Evolutionary conservation across 2,113 vertebrate genomes (phyloP).

Genomic region (Nesoenas mayeri): DNA sequence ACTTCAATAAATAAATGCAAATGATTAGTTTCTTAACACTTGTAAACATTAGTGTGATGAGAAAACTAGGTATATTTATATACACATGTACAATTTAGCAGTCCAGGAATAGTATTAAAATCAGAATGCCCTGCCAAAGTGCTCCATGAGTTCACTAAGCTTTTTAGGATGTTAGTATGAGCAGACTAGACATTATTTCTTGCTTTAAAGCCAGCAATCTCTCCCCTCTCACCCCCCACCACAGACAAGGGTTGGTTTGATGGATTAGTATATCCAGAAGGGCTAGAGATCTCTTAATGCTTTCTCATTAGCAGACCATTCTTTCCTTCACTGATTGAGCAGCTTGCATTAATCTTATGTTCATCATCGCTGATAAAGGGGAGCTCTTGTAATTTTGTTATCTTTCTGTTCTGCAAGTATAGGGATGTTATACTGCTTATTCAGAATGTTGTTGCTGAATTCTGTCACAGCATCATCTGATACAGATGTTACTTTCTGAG

Average conservation of each 20-base stretch:
- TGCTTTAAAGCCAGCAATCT: background rate
- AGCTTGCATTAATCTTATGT: conserved; percentile 22
- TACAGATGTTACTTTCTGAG: background rate
- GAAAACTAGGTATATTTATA: background rate
- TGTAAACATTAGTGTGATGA: background rate
- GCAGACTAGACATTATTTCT: background rate
- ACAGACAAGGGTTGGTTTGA: background rate
- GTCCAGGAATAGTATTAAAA: background rate
- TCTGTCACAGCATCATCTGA: background rate
- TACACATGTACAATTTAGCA: too few relatives aligned
- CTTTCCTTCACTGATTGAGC: background rate
- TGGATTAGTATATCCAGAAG: conserved; percentile 11
- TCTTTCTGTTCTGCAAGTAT: background rate
- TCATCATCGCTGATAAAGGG: background rate
- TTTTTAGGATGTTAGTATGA: background rate
- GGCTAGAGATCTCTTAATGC: conserved; percentile 1
- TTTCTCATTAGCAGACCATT: background rate
- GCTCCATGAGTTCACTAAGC: background rate
- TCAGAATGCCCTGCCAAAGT: background rate
- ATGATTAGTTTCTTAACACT: background rate
- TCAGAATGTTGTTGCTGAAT: background rate
- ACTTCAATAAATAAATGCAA: background rate
- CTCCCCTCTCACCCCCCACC: background rate
- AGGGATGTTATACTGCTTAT: background rate
- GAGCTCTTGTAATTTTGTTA: conserved; percentile 6